phyloP scores from a whole-genome alignment of 2,797 vertebrate species.

The Natrix natrix region DNA sequence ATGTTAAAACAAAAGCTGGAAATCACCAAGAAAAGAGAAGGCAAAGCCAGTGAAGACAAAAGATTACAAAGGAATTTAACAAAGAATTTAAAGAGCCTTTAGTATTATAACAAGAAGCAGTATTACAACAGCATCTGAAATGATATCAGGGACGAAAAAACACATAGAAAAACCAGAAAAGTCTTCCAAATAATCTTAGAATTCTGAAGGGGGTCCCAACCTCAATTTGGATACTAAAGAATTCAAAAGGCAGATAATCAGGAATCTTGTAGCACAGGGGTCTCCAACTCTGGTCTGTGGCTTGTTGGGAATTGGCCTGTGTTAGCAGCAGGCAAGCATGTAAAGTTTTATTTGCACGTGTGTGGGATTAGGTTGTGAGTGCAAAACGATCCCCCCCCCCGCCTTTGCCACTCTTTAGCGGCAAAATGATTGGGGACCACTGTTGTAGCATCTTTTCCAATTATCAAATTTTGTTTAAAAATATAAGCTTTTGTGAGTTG shows the following conservation, averaged over 20 bases:
- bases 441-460: not conserved
- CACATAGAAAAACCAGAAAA: not conserved
- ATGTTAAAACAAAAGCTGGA: not conserved
- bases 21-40: not conserved
- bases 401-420: not conserved
- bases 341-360: not conserved
- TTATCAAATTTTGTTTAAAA: not conserved
- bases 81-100: not conserved
- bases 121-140: not conserved
- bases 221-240: not conserved
- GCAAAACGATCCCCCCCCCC: not conserved
- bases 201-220: not conserved
- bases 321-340: not conserved
- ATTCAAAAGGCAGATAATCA: not conserved
- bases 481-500: not conserved
- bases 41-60: not conserved
- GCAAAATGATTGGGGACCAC: not conserved
- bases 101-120: not conserved
- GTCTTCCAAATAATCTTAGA: not conserved
- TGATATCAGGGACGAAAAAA: not conserved
- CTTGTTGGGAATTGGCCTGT: not conserved
- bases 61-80: not conserved
- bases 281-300: not conserved
- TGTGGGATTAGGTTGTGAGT: not conserved
- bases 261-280: not conserved